Evolutionary conservation across 2,797 vertebrate genomes (phyloP), one percentile per base, ranked within the genome.

Genomic region (Phataginus tricuspis): DNA sequence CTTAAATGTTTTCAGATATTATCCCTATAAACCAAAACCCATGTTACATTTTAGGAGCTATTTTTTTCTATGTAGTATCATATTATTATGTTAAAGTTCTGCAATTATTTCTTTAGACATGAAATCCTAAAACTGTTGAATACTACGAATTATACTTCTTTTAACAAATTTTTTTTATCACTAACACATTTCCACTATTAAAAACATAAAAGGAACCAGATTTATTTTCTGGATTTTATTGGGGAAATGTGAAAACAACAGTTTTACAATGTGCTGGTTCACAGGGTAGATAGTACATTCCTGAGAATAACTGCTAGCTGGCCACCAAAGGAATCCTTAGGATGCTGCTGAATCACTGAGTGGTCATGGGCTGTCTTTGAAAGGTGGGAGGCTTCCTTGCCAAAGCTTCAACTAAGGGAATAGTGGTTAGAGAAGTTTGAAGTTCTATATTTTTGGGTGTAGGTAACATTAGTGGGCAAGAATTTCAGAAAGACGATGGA

Each of bases 151-250:
- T 86, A 23, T 49, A 45, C 12, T 89, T 49, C 25, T 94, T 87
- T 84, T 39, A 83, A 86, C 57, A 78, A 69, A 92, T 98, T 97
- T 96, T 97, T 31, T 4, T 57, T 23, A 98, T 97, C 91, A 97
- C 93, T 97, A 98, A 97, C 97, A 98, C 88, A 98, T 97, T 98
- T 98, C 80, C 95, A 91, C 75, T 95, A 95, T 98, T 98, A 94
- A 93, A 98, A 98, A 96, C 96, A 98, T 98, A 98, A 98, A 96
- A 97, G 96, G 45, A 98, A 97, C 31, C 93, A 98, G 96, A 98
- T 98, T 98, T 97, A 98, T 96, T 97, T 59, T 96, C 95, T 94
- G 85, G 51, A 90, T 98, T 98, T 98, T 98, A 97, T 97, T 96
- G 97, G 95, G 59, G 97, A 98, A 98, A 98, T 98, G 96, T 98